These are phyloP conservation scores for Cygnus atratus DNA, from an alignment of 2,113 vertebrate species.

Conservation along the genomic window DNA sequence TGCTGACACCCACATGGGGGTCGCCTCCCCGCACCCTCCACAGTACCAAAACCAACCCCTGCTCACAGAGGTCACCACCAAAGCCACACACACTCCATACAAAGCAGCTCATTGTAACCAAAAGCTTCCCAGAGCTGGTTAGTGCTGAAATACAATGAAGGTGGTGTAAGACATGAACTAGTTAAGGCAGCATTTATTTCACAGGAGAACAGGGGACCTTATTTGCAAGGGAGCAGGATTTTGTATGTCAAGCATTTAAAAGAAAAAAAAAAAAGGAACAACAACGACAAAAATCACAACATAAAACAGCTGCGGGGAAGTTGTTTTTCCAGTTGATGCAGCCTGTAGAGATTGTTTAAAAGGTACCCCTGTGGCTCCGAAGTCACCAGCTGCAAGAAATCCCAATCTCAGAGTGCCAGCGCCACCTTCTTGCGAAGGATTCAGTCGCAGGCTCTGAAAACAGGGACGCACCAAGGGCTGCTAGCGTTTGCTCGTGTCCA, in stretches of 20 bases:
- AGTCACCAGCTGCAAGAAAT: background rate
- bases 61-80: background rate
- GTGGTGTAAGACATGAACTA: background rate
- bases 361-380: background rate
- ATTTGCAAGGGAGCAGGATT: background rate
- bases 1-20: background rate
- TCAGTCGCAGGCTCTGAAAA: background rate
- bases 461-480: background rate
- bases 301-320: constrained; percentile 43
- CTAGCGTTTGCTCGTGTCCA: background rate
- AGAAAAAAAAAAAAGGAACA: background rate
- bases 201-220: background rate
- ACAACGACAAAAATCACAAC: background rate
- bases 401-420: constrained; percentile 23
- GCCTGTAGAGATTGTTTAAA: background rate
- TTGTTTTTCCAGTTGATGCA: constrained; percentile 18
- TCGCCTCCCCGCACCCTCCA: no score
- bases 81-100: background rate
- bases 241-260: background rate
- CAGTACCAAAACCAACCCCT: background rate
- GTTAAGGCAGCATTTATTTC: background rate
- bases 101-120: background rate
- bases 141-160: background rate
- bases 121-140: background rate
- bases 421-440: constrained; percentile 56